A percentile compares a stretch with the other conserved stretches of the same genome.
These are phyloP conservation scores for Yoshiicerus persimilis DNA, from an alignment of 1,140 invertebrate species.

Conservation along the genomic window DNA sequence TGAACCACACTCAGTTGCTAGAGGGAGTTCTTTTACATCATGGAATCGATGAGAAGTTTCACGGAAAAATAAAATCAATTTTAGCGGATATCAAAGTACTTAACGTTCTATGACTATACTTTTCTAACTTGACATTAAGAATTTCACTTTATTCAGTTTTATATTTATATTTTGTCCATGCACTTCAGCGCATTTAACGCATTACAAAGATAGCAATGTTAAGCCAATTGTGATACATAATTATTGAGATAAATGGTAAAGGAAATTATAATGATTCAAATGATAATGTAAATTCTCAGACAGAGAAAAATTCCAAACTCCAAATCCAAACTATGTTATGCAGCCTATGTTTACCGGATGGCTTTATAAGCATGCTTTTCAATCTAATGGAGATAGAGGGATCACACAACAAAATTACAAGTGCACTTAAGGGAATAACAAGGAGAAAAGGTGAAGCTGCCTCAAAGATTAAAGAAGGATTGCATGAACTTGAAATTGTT, in stretches of 20 bases:
- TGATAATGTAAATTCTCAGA: slow-evolving; percentile 54
- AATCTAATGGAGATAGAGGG: slow-evolving; percentile 73
- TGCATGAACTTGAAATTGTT: slow-evolving; percentile 52
- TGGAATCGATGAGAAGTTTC: slow-evolving; percentile 73
- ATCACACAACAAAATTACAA: slow-evolving; percentile 64
- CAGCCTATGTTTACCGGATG: slow-evolving; percentile 68
- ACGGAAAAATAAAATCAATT: slow-evolving; percentile 66
- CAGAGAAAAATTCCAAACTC: slow-evolving; percentile 66
- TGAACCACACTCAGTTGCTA: slow-evolving; percentile 82
- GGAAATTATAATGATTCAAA: no score
- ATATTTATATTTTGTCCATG: no score
- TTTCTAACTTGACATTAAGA: no score
- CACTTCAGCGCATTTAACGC: no score
- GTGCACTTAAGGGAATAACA: slow-evolving; percentile 59
- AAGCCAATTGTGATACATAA: no score
- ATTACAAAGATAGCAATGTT: no score
- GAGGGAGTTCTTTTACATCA: slow-evolving; percentile 76
- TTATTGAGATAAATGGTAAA: no score
- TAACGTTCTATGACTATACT: no score
- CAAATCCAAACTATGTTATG: slow-evolving; percentile 72
- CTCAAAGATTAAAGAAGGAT: slow-evolving; percentile 65
- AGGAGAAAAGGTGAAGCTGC: slow-evolving; percentile 65
- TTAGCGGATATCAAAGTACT: slow-evolving; percentile 64
- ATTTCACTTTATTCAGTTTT: no score
- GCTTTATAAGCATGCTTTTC: slow-evolving; percentile 67